A percentile compares a stretch with the other conserved stretches of the same genome.
These are phyloP conservation scores for Nilaparvata lugens DNA, from an alignment of 1,140 invertebrate species.

Conservation along the genomic window DNA sequence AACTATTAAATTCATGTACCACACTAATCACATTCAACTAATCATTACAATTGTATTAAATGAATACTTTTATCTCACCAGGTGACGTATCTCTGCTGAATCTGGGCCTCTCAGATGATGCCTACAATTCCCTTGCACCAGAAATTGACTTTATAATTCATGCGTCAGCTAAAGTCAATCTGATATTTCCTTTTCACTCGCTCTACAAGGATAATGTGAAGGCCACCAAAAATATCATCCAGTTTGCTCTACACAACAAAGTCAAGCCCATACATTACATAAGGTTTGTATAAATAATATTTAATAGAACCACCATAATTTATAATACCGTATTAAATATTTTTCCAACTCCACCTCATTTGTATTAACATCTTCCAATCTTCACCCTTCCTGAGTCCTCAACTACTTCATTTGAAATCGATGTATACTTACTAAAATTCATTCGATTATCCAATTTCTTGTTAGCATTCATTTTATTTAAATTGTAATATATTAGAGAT, in stretches of 20 bases:
- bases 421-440: too few species aligned
- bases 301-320: too few species aligned
- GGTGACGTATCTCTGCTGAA: slow-evolving; percentile 40
- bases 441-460: too few species aligned
- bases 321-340: too few species aligned
- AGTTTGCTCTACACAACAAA: slow-evolving; percentile 41
- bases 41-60: too few species aligned
- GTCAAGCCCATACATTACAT: slow-evolving; percentile 43
- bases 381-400: too few species aligned
- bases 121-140: slow-evolving; percentile 37
- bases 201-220: slow-evolving; percentile 40
- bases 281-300: slow-evolving; percentile 23
- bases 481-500: too few species aligned
- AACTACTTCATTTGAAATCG: too few species aligned
- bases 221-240: slow-evolving; percentile 40
- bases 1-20: too few species aligned
- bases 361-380: not conserved
- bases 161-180: slow-evolving; percentile 43
- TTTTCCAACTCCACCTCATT: too few species aligned
- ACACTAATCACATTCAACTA: too few species aligned
- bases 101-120: slow-evolving; percentile 40
- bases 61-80: slow-evolving; percentile 7
- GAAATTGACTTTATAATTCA: slow-evolving; percentile 44
- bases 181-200: slow-evolving; percentile 42
- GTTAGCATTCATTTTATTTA: too few species aligned